Evolutionary conservation across 1,140 invertebrate species (phyloP).

Genomic region (Acromyrmex heyeri): DNA sequence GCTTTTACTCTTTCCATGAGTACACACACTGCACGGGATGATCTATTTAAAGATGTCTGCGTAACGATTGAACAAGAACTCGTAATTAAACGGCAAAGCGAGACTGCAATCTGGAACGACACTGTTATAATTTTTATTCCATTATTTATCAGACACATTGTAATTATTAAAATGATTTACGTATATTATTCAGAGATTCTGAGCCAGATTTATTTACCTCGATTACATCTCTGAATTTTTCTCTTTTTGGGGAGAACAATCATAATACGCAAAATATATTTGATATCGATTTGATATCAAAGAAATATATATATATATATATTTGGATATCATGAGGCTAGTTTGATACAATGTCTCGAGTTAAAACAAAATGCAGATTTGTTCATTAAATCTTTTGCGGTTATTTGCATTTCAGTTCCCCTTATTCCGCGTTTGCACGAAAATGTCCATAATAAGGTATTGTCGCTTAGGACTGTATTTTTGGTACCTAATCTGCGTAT

Average conservation of each 20-base stretch:
- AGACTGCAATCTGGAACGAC: not conserved
- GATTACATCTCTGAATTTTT: constrained; percentile 1
- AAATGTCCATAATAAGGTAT: constrained; percentile 19
- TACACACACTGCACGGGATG: not conserved
- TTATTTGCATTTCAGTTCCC: constrained; percentile 2
- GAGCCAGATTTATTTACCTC: not conserved
- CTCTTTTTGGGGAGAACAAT: not conserved
- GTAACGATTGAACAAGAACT: not conserved
- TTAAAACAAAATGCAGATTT: not conserved
- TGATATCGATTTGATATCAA: not conserved
- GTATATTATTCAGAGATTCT: not conserved
- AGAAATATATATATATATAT: not conserved
- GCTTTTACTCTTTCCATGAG: constrained; percentile 25
- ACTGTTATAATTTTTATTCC: not conserved
- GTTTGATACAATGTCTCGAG: not conserved
- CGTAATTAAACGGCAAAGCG: not conserved
- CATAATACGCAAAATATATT: not conserved
- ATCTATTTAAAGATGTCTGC: constrained; percentile 23
- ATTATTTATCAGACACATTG: not conserved
- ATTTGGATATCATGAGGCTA: too few relatives aligned
- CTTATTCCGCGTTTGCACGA: not conserved
- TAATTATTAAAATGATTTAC: constrained; percentile 21
- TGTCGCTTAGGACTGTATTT: not conserved
- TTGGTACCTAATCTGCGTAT: constrained; percentile 51
- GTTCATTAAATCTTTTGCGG: not conserved